These are phyloP conservation scores for Eudyptes chrysolophus DNA, from an alignment of 2,113 vertebrate species.

Conservation along the genomic window DNA sequence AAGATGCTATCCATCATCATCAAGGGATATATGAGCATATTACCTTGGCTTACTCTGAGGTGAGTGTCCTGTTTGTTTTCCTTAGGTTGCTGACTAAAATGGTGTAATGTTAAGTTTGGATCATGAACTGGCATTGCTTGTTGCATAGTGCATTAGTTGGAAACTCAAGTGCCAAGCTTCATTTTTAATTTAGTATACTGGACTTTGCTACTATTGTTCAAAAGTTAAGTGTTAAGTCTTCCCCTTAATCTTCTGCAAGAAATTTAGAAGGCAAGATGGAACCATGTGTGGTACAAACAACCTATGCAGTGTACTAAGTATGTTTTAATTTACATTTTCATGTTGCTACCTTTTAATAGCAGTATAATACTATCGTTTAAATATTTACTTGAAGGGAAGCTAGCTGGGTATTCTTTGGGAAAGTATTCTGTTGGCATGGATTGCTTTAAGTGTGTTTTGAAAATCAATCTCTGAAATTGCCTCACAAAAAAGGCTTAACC, in stretches of 20 bases:
- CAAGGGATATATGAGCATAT: constrained; percentile 97
- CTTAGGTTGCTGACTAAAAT: background rate
- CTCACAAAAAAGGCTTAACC: background rate
- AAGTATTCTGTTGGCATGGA: background rate
- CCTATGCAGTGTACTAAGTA: background rate
- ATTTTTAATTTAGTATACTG: background rate
- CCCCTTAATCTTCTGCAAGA: background rate
- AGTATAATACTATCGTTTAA: background rate
- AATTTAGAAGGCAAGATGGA: background rate
- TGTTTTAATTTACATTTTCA: background rate
- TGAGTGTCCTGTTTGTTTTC: constrained; percentile 41
- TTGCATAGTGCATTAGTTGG: background rate
- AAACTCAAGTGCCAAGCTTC: background rate
- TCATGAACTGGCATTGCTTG: background rate
- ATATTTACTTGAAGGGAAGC: background rate
- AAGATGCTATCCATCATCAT: constrained; percentile 97
- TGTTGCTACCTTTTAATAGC: background rate
- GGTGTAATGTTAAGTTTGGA: background rate
- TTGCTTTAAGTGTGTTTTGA: background rate
- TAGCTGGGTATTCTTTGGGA: background rate
- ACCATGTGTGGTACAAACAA: background rate
- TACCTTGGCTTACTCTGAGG: constrained; percentile 94
- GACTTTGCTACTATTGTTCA: background rate
- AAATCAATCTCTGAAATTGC: background rate
- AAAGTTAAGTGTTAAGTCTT: background rate